Percentiles rank a stretch among this genome's conserved stretches.
Evolutionary conservation across 2,113 vertebrate species (phyloP).

Genomic region (Crotalus viridis): DNA sequence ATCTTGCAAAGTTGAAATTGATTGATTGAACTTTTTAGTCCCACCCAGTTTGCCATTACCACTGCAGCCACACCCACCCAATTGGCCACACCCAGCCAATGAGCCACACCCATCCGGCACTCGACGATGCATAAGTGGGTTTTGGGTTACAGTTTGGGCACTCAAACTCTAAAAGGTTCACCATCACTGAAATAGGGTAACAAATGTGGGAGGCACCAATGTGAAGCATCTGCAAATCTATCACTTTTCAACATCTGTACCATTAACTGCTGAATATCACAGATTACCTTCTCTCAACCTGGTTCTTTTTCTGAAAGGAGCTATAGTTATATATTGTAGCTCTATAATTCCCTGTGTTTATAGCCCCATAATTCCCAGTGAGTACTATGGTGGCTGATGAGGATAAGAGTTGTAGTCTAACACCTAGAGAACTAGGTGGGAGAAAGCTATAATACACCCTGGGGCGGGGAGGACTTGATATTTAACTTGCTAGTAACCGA

Average conservation of each 20-base stretch:
- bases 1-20: too few relatives aligned
- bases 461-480: not conserved
- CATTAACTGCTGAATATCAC: not conserved
- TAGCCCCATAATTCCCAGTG: not conserved
- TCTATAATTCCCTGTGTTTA: not conserved
- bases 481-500: not conserved
- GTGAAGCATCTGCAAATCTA: not conserved
- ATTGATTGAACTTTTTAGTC: too few relatives aligned
- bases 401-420: not conserved
- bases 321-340: not conserved
- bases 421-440: not conserved
- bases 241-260: not conserved
- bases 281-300: not conserved
- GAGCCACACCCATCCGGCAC: too few relatives aligned
- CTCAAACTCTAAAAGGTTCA: too few relatives aligned
- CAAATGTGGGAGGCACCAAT: slow-evolving; percentile 7
- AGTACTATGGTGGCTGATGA: not conserved
- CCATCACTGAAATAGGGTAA: not conserved
- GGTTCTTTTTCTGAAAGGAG: not conserved
- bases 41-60: too few relatives aligned
- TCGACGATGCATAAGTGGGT: too few relatives aligned
- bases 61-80: too few relatives aligned
- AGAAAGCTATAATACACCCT: not conserved
- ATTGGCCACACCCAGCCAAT: too few relatives aligned
- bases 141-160: too few relatives aligned